Evolutionary conservation across 2,113 vertebrate genomes (phyloP), one percentile per base, ranked within the genome.

Genomic region (Salminus brasiliensis): DNA sequence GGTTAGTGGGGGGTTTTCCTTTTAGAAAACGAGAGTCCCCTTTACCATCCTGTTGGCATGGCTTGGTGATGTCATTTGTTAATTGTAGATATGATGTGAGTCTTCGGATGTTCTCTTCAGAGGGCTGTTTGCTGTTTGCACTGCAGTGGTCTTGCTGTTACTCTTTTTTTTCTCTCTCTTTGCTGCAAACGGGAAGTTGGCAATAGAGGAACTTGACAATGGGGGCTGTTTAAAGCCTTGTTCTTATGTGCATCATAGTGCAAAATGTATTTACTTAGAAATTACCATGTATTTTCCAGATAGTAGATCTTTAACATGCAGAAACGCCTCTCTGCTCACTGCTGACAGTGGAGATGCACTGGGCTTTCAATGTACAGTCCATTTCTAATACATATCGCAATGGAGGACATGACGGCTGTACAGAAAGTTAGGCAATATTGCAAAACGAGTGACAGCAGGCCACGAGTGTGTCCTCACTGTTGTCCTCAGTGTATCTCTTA

Each of bases 121-220:
- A 2, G 32, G 41, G 3, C 47, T 47, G 36, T 74, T 5, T 52
- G 3, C 47, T 47, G 36, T 74, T 5, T 52, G 63, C 30, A n/a
- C 29, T 52, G 21, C 21, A 8, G 4, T 45, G 32, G 21, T 34
- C 27, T 62, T 60, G 41, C 68, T 36, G 62, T 71, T 34, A 63
- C 68, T 30, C 27, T 23, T 70, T 71, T 27, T 13, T 45, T 27
- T 13, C 36, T 29, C 16, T 29, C 41, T 49, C 52, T 63, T 70
- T 72, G 60, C 72, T 72, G 69, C 62, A 76, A 85, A 70, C 47
- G 72, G 83, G 80, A 85, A 85, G 83, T 72, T 39, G 52, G 68
- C 39, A 67, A 79, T 67, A 76, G 34, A 53, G 78, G 76, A 85
- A 85, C 83, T 81, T 79, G n/a, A 70, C 34, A 75, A 69, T 65